Base-by-base conservation (phyloP, 2,113 vertebrate species). In the Oreochromis spilurus region DNA sequence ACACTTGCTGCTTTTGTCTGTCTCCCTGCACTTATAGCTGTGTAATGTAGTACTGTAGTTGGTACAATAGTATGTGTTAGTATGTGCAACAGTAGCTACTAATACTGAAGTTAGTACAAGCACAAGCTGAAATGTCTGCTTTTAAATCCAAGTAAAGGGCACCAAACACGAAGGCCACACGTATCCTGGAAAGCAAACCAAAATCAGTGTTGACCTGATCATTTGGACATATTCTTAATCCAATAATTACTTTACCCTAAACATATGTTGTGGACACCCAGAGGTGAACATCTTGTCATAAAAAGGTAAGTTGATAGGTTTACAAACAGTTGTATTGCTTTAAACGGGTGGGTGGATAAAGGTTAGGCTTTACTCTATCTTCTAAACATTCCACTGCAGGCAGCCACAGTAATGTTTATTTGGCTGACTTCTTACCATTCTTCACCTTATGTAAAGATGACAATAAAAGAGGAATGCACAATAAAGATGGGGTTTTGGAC, bases 391-490 rank as follows among this genome's bases (percentile, higher is more conserved):
- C 95, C 93, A 94, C 91, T 79, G 80, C 5, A 78, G 88, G 83
- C 62, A 19, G 81, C 83, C 70, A 31, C 70, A 65, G 3, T 31
- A n/a, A 82, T 38, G 29, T 70, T 83, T 57, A 65, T 50, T 62
- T 75, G 82, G 52, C 84, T 34, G 84, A 70, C 38, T 79, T 77
- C 50, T 10, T 14, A 87, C 48, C 89, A 90, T 91, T 65, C 58
- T 93, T 88, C 91, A 92, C 83, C 21, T 70, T 79, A 77, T 94
- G 89, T 94, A 91, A 90, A 92, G 84, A 88, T 85, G 52, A 88
- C 79, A 93, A 94, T 92, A 93, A 95, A 94, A 86, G 79, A 89
- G 77, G 86, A 94, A 94, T 94, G 90, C 92, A 91, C 89, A 93
- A 40, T 16, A 14, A 53, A 65, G 2, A 34, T 1, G 1, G 14